A percentile compares a stretch with the other conserved stretches of the same genome.
These are phyloP conservation scores for Salvelinus fontinalis DNA, from an alignment of 2,113 vertebrate genomes.

Conservation along the genomic window DNA sequence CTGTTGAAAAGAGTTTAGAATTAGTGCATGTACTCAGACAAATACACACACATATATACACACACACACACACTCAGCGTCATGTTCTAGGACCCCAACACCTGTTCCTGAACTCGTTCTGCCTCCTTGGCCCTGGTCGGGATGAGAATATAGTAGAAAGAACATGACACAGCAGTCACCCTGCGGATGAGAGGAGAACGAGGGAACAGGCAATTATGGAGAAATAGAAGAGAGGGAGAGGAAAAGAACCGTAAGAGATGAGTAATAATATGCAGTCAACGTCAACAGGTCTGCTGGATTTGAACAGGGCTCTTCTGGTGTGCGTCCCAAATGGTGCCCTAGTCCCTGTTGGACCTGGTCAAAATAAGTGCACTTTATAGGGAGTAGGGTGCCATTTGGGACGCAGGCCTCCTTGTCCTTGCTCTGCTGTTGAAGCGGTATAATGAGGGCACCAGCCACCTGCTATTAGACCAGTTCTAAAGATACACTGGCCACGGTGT, in stretches of 20 bases:
- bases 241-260: not conserved
- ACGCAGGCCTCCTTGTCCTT: not conserved
- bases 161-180: not conserved
- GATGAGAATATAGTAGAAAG: not conserved
- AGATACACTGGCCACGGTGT: not conserved
- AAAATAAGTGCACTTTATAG: no score
- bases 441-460: slow-evolving; percentile 32
- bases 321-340: no score
- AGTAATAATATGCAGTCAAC: not conserved
- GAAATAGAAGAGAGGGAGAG: not conserved
- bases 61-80: not conserved
- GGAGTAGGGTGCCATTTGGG: not conserved
- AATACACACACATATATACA: not conserved
- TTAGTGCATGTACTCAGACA: not conserved
- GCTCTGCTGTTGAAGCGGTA: slow-evolving; percentile 13
- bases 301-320: no score
- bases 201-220: slow-evolving; percentile 1
- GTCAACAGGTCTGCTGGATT: not conserved
- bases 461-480: slow-evolving; percentile 21
- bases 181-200: not conserved
- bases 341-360: no score
- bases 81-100: not conserved
- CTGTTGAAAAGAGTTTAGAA: not conserved
- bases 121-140: not conserved
- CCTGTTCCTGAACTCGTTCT: not conserved